These are phyloP conservation scores for Arbacia lixula DNA, from an alignment of 53 echinoderm and acorn worm genomes.

Conservation along the genomic window DNA sequence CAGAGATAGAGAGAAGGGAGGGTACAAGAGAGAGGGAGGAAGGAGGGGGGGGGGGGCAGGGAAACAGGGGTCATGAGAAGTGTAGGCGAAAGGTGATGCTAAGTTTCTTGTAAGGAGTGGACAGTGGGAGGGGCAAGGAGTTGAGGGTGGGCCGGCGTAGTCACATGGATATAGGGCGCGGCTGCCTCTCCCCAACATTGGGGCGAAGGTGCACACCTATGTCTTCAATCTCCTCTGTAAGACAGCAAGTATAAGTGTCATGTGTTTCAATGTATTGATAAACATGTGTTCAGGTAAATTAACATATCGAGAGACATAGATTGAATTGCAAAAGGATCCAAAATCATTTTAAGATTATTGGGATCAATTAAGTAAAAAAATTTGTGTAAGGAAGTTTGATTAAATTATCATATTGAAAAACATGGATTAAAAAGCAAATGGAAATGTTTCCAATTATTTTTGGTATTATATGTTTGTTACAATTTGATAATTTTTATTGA, in stretches of 20 bases:
- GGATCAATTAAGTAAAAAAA: no score
- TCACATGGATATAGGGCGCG: conserved; percentile 28
- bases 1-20: neutral
- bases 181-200: neutral
- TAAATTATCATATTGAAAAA: no score
- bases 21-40: neutral
- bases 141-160: neutral
- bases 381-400: no score
- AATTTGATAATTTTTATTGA: no score
- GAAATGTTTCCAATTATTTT: no score
- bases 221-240: neutral
- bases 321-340: no score
- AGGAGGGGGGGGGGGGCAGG: neutral
- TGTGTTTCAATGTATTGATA: no score
- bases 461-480: no score
- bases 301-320: no score
- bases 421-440: no score
- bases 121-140: conserved; percentile 9
- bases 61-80: neutral
- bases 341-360: no score
- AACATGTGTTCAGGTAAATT: no score
- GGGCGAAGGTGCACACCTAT: conserved; percentile 26
- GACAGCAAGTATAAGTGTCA: neutral
- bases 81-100: conserved; percentile 10
- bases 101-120: conserved; percentile 30